Conservation (phyloP, 2,888 invertebrate genomes). For the Parnassius orleans region DNA sequence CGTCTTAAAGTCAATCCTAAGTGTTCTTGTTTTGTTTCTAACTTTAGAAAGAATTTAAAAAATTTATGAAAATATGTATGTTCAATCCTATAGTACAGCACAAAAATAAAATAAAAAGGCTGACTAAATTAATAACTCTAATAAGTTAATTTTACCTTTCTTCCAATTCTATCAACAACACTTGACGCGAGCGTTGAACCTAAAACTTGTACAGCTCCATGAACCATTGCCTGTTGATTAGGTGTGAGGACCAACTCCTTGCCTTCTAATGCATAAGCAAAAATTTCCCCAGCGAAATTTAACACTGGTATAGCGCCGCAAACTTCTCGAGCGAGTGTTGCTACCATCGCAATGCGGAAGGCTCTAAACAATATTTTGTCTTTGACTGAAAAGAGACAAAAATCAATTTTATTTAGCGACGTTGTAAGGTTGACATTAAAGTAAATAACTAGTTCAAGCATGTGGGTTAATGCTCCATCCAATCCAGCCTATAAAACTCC, state of each 20-base stretch:
- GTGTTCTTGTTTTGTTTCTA: no score
- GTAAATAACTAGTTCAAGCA: no score
- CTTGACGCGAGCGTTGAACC: conserved; percentile 38
- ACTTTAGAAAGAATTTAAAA: no score
- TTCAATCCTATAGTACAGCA: no score
- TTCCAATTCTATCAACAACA: conserved; percentile 38
- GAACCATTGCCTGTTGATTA: conserved; percentile 40
- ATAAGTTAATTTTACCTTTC: conserved; percentile 31
- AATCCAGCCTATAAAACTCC: no score
- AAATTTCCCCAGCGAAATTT: conserved; percentile 43
- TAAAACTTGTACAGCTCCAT: conserved; percentile 37
- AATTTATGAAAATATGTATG: no score
- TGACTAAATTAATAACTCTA: no score
- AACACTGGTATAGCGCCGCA: conserved; percentile 43
- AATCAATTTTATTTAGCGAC: no score
- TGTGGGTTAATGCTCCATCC: no score
- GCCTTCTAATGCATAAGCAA: conserved; percentile 33
- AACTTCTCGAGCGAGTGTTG: conserved; percentile 38
- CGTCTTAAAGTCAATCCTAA: no score
- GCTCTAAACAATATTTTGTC: conserved; percentile 37
- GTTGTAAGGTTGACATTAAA: no score
- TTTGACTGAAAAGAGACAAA: conserved; percentile 31
- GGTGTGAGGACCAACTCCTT: conserved; percentile 33
- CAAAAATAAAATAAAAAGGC: accelerated
- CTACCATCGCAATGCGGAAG: conserved; percentile 38